Conservation (phyloP, 1,140 invertebrate species). For the Nasonia longicornis region DNA sequence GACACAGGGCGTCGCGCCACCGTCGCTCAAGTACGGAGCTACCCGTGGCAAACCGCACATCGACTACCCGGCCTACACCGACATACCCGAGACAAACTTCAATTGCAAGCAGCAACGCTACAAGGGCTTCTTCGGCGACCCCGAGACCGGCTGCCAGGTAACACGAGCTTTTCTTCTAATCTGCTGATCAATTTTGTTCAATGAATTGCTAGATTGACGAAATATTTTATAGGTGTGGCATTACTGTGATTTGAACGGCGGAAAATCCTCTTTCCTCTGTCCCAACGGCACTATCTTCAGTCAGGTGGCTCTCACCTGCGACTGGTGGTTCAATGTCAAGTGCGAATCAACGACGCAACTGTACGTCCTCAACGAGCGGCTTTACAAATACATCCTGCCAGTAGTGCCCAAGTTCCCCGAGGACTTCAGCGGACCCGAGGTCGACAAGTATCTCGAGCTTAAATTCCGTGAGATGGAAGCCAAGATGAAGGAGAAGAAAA, state of each 20-base stretch:
- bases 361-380: slow-evolving; percentile 87
- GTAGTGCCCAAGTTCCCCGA: slow-evolving; percentile 88
- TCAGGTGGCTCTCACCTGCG: slow-evolving; percentile 86
- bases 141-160: slow-evolving; percentile 86
- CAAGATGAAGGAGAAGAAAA: slow-evolving; percentile 72
- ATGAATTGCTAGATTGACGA: not conserved
- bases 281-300: slow-evolving; percentile 93
- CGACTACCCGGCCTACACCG: slow-evolving; percentile 84
- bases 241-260: slow-evolving; percentile 91
- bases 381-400: slow-evolving; percentile 89
- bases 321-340: slow-evolving; percentile 93
- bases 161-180: slow-evolving; percentile 43
- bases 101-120: slow-evolving; percentile 87
- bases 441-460: slow-evolving; percentile 84
- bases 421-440: slow-evolving; percentile 86
- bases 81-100: slow-evolving; percentile 84
- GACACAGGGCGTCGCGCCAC: slow-evolving; percentile 48
- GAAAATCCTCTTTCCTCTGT: slow-evolving; percentile 90
- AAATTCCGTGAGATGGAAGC: slow-evolving; percentile 88
- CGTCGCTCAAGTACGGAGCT: slow-evolving; percentile 69
- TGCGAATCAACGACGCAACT: slow-evolving; percentile 85
- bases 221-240: slow-evolving; percentile 81
- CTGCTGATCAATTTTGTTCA: not conserved
- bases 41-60: slow-evolving; percentile 83
- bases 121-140: slow-evolving; percentile 92